Percentiles rank a stretch among this genome's conserved stretches.
phyloP scores from a whole-genome alignment of 2,113 vertebrate genomes.

The Lanius collurio region DNA sequence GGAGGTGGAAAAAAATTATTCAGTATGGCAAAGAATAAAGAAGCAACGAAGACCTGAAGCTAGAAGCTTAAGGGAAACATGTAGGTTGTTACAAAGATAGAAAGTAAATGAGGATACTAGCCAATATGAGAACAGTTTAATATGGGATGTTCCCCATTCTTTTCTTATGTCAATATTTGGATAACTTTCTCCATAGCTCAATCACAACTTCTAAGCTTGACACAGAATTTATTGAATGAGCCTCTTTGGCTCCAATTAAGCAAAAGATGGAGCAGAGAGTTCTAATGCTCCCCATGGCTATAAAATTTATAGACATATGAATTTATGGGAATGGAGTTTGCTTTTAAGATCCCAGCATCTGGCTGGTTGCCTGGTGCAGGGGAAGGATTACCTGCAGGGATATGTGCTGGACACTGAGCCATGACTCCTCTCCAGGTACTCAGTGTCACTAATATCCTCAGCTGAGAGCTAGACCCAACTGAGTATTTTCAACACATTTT shows the following conservation, averaged over 20 bases:
- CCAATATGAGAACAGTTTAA: neutral
- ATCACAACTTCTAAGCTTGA: neutral
- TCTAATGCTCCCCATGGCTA: neutral
- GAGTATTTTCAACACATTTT: neutral
- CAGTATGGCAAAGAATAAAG: neutral
- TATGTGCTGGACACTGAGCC: neutral
- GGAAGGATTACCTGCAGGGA: neutral
- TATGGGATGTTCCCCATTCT: neutral
- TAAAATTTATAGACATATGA: constrained; percentile 13
- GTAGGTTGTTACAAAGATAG: neutral
- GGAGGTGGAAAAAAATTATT: neutral
- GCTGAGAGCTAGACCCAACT: neutral
- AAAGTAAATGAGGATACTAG: neutral
- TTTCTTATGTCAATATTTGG: constrained; percentile 14
- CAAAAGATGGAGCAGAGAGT: neutral
- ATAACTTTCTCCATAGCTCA: neutral
- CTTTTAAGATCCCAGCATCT: neutral
- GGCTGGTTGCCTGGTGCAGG: neutral
- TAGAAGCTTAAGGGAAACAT: neutral
- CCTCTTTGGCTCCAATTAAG: neutral
- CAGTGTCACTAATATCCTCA: neutral
- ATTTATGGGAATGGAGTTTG: neutral
- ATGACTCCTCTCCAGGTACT: neutral
- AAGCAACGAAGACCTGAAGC: neutral
- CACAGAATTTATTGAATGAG: neutral